Conservation (phyloP, 1,140 invertebrate species). For the Mizuhopecten yessoensis region DNA sequence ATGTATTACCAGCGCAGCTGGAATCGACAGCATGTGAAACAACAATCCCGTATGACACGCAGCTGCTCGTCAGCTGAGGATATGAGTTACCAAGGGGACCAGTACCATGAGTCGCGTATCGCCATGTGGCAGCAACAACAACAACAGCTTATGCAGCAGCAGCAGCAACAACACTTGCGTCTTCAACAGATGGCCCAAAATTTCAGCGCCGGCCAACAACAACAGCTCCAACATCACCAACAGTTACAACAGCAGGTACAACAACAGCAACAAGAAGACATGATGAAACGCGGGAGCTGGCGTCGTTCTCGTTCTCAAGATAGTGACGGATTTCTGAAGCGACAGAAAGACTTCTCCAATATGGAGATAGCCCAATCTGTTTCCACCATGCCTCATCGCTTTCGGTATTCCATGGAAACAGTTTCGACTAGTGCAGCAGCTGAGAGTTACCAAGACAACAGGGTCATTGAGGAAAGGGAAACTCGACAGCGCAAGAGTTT, state of each 20-base stretch:
- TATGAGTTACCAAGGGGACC: conserved; percentile 46
- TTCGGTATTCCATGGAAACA: conserved; percentile 61
- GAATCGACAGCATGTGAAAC: conserved; percentile 2
- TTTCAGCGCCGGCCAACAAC: background rate
- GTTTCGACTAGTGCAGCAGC: conserved; percentile 54
- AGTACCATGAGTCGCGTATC: conserved; percentile 64
- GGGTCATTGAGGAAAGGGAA: conserved; percentile 45
- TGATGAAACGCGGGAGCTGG: conserved; percentile 65
- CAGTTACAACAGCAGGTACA: background rate
- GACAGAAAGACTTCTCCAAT: conserved; percentile 81
- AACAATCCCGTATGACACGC: conserved; percentile 51
- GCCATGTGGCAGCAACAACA: conserved; percentile 67
- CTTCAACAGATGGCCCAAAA: background rate
- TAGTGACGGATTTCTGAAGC: conserved; percentile 74
- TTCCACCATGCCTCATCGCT: conserved; percentile 28
- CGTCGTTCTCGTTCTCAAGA: conserved; percentile 78
- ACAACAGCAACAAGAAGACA: background rate
- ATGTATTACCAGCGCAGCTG: conserved; percentile 11
- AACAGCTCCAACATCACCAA: background rate
- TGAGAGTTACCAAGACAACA: conserved; percentile 44
- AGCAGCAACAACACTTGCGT: background rate
- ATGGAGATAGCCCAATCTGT: conserved; percentile 67
- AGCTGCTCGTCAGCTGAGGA: conserved; percentile 65
- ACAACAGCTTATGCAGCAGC: conserved; percentile 57
- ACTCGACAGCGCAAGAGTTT: conserved; percentile 25